phyloP scores from a whole-genome alignment of 2,113 vertebrate genomes.

The Melospiza melodia region DNA sequence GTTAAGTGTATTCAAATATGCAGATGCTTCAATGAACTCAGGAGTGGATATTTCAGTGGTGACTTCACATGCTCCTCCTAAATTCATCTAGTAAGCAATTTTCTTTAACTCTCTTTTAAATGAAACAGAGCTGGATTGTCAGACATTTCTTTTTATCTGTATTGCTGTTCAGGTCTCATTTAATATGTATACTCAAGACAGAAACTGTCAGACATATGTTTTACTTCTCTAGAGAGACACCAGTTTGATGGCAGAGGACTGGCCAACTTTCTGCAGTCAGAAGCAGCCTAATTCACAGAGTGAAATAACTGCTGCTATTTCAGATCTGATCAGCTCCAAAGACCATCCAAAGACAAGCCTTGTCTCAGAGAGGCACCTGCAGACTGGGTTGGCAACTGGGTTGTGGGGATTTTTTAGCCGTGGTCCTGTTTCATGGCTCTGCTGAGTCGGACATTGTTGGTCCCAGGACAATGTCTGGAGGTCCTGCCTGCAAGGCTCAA shows the following conservation, averaged over 20 bases:
- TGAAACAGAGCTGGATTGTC: background rate
- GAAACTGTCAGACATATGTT: background rate
- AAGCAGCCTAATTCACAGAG: background rate
- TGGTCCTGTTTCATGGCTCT: background rate
- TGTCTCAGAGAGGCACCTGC: background rate
- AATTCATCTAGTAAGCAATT: background rate
- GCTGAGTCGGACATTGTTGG: background rate
- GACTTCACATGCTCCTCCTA: background rate
- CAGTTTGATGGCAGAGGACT: background rate
- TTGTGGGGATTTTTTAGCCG: background rate
- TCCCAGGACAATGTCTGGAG: background rate
- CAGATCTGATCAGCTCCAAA: background rate
- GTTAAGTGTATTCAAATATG: background rate
- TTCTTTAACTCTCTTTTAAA: constrained; percentile 15
- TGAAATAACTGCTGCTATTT: background rate
- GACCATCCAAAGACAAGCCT: background rate
- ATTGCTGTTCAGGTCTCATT: background rate
- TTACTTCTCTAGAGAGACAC: background rate
- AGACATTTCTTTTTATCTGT: background rate
- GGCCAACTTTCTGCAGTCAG: background rate
- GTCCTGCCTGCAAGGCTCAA: background rate
- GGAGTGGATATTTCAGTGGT: background rate
- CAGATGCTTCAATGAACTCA: background rate
- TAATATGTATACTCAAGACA: background rate
- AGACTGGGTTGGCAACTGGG: accelerated